Percentiles rank a stretch among this genome's conserved stretches.
phyloP scores from a whole-genome alignment of 2,797 vertebrate genomes.

The Epinephelus malabaricus region DNA sequence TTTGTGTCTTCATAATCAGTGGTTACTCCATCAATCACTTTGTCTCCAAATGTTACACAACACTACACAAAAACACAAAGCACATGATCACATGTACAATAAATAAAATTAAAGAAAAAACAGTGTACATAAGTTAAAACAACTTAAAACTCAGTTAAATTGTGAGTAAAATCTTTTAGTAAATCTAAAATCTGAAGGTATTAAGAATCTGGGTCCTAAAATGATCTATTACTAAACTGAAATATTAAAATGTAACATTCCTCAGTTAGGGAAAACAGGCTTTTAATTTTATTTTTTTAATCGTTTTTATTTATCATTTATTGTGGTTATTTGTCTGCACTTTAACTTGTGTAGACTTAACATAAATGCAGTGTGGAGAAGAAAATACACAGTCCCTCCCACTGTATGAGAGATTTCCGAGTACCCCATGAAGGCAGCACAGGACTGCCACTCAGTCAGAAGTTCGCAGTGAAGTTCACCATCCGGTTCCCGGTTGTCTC shows the following conservation, averaged over 20 bases:
- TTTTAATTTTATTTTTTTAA: neutral
- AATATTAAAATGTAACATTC: neutral
- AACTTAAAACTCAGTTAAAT: no score
- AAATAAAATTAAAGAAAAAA: neutral
- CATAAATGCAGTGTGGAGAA: neutral
- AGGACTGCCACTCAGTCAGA: slow-evolving; percentile 41
- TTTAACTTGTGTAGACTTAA: neutral
- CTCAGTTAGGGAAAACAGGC: neutral
- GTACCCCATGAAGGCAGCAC: slow-evolving; percentile 54
- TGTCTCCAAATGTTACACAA: neutral
- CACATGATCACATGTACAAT: neutral
- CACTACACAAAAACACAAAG: neutral
- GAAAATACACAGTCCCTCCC: neutral
- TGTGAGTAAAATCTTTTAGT: neutral
- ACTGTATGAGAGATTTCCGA: slow-evolving; percentile 18
- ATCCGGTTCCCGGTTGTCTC: neutral
- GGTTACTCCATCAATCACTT: no score
- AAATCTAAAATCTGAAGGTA: neutral
- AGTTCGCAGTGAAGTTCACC: slow-evolving; percentile 50
- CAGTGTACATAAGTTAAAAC: neutral
- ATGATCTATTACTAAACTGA: neutral
- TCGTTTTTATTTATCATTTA: neutral
- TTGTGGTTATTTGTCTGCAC: neutral
- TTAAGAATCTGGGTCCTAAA: neutral
- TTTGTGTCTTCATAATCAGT: neutral